Evolutionary conservation across 2,113 vertebrate species (phyloP).

Genomic region (Plestiodon gilberti): DNA sequence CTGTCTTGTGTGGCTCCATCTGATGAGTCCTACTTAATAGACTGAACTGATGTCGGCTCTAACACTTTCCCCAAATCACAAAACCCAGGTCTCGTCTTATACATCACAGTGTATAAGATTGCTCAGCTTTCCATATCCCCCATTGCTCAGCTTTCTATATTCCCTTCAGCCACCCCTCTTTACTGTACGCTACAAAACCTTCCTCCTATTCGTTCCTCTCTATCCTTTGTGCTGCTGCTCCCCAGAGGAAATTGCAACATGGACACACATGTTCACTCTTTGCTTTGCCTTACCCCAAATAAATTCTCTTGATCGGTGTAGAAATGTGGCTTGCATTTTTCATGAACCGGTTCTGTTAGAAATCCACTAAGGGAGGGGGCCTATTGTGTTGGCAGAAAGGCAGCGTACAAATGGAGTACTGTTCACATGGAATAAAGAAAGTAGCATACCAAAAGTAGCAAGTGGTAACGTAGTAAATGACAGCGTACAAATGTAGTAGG

Average conservation of each 20-base stretch:
- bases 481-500: no score
- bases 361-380: not conserved
- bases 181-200: not conserved
- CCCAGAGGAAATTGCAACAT: not conserved
- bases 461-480: no score
- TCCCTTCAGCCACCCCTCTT: not conserved
- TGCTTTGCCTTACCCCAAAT: not conserved
- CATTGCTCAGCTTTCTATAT: no score
- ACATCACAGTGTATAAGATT: no score
- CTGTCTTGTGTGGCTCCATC: not conserved
- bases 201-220: not conserved
- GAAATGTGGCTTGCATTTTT: not conserved
- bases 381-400: not conserved
- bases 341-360: not conserved
- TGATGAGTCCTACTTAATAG: not conserved
- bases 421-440: no score
- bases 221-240: not conserved
- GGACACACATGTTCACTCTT: not conserved
- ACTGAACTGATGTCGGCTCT: not conserved
- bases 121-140: no score
- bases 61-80: not conserved
- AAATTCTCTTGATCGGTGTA: not conserved
- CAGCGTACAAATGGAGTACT: not conserved
- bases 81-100: not conserved
- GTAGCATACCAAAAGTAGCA: no score